Percentiles rank a stretch among this genome's conserved stretches.
Conservation (phyloP, 2,113 vertebrate species). For the Prunella fulvescens region DNA sequence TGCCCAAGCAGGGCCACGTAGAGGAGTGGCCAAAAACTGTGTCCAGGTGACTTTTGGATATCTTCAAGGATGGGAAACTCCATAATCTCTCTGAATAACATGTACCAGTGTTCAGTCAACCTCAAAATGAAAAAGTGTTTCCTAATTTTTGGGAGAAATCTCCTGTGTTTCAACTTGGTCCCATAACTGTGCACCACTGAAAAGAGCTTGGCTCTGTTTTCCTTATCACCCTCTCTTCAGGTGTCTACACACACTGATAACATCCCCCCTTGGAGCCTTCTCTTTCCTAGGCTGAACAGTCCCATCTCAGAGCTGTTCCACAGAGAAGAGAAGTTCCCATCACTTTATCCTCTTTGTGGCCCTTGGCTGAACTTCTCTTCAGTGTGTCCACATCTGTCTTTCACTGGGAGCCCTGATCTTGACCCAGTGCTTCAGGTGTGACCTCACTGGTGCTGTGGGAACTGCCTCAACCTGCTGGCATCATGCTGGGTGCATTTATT, state of each 20-base stretch:
- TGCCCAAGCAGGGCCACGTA: neutral
- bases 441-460: neutral
- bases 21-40: neutral
- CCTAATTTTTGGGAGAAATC: neutral
- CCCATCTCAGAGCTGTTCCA: neutral
- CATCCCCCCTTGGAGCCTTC: rapidly evolving
- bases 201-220: neutral
- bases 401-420: neutral
- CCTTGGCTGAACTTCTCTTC: neutral
- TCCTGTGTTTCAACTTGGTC: neutral
- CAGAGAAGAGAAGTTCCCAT: neutral
- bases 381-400: neutral
- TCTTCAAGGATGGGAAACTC: neutral
- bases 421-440: neutral
- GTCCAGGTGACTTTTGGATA: neutral
- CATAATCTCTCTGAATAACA: neutral
- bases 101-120: rapidly evolving
- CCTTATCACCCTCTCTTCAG: neutral
- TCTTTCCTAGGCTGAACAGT: neutral
- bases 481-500: neutral
- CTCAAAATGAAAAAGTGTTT: neutral
- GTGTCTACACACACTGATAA: neutral
- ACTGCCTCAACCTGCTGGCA: neutral
- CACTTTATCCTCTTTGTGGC: neutral
- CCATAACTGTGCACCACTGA: neutral